Evolutionary conservation across 2,888 invertebrate genomes (phyloP), one percentile per base, ranked within the genome.

Genomic region (Tetranychus piercei): DNA sequence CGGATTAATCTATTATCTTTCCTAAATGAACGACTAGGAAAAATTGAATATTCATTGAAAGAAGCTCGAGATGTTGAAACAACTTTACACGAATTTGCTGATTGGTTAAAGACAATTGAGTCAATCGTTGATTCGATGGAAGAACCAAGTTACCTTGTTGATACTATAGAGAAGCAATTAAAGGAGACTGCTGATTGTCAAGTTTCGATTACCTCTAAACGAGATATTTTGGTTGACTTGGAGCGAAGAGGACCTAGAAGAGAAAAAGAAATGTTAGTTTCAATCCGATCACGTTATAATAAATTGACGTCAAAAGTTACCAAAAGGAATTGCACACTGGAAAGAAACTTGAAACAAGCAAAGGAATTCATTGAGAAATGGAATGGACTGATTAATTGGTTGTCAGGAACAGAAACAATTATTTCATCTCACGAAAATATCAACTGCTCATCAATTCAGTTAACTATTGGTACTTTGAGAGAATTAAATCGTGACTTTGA

Each of bases 211-310:
- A 23, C 20, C 5, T 23, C 69, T 11, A 69, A 23, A 69, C 34
- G 22, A 8, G 20, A 20, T 11, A 22, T 23, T 23, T 9, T 91
- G 9, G 88, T 90, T 0, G 94, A 95, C 80, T 97, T 97, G 85
- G 97, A 97, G 83, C 97, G 97, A 81, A n/a, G 69, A 69, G 69
- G 22, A 20, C 0, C 95, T 97, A 80, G 87, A 97, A 34, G 97
- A 99, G 81, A 69, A 69, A 97, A 97, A 85, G 69, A 69, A 69
- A 20, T 69, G 20, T 11, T 69, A 22, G 9, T 69, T 23, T 23
- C 69, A 20, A 69, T 69, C 1, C 20, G 69, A 20, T 23, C 20
- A 20, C 69, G 69, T 20, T 23, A 23, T 8, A 69, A 69, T 22
- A 69, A 69, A 69, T 22, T 69, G 22, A 23, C 69, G 1, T 69